A percentile compares a stretch with the other conserved stretches of the same genome.
phyloP scores from a whole-genome alignment of 2,113 vertebrate genomes.

The Pluvialis apricaria region DNA sequence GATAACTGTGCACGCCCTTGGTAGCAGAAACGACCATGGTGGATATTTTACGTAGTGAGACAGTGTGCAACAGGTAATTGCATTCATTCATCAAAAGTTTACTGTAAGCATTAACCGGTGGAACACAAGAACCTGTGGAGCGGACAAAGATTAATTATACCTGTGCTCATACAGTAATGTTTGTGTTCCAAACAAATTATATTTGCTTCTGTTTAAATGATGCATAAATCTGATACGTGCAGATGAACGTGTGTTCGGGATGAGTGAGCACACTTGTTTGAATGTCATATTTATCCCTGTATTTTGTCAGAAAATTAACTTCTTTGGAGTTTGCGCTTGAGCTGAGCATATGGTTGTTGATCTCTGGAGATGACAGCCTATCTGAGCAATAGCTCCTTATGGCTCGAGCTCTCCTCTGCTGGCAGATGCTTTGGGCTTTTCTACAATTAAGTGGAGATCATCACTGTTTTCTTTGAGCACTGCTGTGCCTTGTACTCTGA shows the following conservation, averaged over 20 bases:
- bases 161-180: constrained; percentile 79
- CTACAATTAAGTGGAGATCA: constrained; percentile 99
- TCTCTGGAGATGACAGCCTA: constrained; percentile 99
- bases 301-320: constrained; percentile 99
- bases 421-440: constrained; percentile 99
- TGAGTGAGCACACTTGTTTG: constrained; percentile 99
- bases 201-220: constrained; percentile 87
- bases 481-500: constrained; percentile 99
- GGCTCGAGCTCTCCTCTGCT: constrained; percentile 90
- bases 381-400: constrained; percentile 97
- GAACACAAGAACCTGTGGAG: constrained; percentile 73
- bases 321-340: constrained; percentile 96
- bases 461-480: constrained; percentile 99
- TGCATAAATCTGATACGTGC: constrained; percentile 88
- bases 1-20: background rate
- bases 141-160: constrained; percentile 85
- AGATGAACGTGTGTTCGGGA: constrained; percentile 93
- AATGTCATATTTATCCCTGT: constrained; percentile 99
- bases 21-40: background rate
- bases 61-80: constrained; percentile 64
- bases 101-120: constrained; percentile 59
- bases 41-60: background rate
- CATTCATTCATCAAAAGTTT: constrained; percentile 74
- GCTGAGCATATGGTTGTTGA: constrained; percentile 99
- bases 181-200: constrained; percentile 89